These are phyloP conservation scores for Shinisaurus crocodilurus DNA, from an alignment of 2,113 vertebrate species.

Conservation along the genomic window DNA sequence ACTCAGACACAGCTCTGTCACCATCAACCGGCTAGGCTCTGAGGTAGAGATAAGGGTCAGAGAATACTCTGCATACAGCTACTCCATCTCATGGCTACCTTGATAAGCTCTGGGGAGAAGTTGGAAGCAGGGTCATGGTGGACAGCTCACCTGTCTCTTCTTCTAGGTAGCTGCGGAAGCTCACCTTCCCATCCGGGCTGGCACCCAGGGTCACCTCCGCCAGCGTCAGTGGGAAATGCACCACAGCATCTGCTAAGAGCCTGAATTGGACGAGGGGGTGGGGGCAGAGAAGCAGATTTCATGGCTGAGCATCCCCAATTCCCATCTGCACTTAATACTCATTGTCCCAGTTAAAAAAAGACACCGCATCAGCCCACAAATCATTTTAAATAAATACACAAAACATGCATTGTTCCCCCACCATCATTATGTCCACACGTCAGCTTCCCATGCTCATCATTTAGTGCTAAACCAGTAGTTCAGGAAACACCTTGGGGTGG, in stretches of 20 bases:
- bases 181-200: conserved; percentile 78
- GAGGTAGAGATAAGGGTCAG: background rate
- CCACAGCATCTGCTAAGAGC: conserved; percentile 87
- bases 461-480: background rate
- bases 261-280: conserved; percentile 65
- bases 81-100: background rate
- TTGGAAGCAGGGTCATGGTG: background rate
- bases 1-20: conserved; percentile 88
- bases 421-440: background rate
- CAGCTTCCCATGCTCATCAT: background rate
- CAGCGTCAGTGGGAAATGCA: conserved; percentile 86
- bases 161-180: conserved; percentile 88
- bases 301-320: background rate
- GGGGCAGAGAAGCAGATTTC: background rate
- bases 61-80: background rate
- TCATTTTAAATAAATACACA: background rate
- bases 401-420: background rate
- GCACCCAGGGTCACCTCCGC: conserved; percentile 89
- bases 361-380: background rate
- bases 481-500: background rate
- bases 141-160: conserved; percentile 81
- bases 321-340: background rate
- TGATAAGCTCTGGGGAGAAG: background rate
- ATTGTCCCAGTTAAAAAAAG: background rate
- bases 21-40: conserved; percentile 82